phyloP scores from a whole-genome alignment of 1,140 invertebrate genomes.

The Bombus difficillimus region DNA sequence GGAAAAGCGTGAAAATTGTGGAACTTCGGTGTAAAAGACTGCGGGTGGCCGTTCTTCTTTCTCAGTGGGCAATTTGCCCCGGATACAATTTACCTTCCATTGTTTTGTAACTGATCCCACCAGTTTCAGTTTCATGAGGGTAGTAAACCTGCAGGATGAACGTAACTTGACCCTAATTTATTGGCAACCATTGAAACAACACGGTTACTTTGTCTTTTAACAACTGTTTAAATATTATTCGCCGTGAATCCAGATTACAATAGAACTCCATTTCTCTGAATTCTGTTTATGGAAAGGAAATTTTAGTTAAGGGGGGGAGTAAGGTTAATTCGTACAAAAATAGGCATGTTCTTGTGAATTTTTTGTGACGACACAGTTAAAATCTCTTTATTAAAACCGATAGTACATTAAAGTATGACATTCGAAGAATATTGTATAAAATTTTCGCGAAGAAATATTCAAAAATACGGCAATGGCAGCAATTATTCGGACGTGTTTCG shows the following conservation, averaged over 20 bases:
- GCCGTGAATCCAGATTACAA: background rate
- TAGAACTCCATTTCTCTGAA: background rate
- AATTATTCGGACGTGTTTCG: too few species aligned
- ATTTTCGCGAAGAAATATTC: too few species aligned
- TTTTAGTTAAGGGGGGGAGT: too few species aligned
- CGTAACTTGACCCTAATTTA: slow-evolving; percentile 39
- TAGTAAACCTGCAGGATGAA: slow-evolving; percentile 34
- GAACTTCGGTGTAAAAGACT: slow-evolving; percentile 53
- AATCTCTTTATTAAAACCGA: too few species aligned
- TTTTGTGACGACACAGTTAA: too few species aligned
- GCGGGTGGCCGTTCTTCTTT: slow-evolving; percentile 54
- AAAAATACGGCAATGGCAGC: too few species aligned
- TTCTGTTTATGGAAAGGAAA: background rate
- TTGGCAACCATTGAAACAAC: background rate
- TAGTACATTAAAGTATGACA: too few species aligned
- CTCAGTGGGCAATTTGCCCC: slow-evolving; percentile 3
- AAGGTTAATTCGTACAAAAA: too few species aligned
- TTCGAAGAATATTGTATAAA: too few species aligned
- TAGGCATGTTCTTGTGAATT: too few species aligned
- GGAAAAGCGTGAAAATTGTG: slow-evolving; percentile 68
- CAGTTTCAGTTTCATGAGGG: background rate
- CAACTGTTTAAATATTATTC: too few species aligned
- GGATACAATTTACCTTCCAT: slow-evolving; percentile 36
- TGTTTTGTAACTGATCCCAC: slow-evolving; percentile 36
- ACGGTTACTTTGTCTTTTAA: too few species aligned